Percentiles rank a stretch among this genome's conserved stretches.
These are phyloP conservation scores for Gambusia affinis DNA, from an alignment of 2,113 vertebrate genomes.

Conservation along the genomic window DNA sequence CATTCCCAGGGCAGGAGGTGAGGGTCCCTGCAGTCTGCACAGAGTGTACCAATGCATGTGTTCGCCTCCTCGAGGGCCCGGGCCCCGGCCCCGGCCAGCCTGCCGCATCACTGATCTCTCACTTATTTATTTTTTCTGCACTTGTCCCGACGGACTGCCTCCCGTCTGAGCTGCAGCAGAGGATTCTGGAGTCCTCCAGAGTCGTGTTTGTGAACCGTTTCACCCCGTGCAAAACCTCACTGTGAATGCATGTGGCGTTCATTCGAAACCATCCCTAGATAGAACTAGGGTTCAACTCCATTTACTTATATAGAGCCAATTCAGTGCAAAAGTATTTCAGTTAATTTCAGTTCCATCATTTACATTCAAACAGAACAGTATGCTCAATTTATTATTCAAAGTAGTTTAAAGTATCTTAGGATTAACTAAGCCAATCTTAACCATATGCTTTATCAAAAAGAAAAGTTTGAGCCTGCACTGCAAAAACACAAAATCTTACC, in stretches of 20 bases:
- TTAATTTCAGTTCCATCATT: too few species aligned
- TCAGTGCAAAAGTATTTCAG: too few species aligned
- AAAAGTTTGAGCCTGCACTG: too few species aligned
- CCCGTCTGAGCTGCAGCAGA: slow-evolving; percentile 63
- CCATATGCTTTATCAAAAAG: too few species aligned
- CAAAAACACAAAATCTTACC: too few species aligned
- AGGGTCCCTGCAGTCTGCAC: slow-evolving; percentile 70
- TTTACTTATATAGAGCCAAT: too few species aligned
- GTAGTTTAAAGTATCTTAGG: too few species aligned
- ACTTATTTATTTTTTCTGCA: slow-evolving; percentile 46
- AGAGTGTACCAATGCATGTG: slow-evolving; percentile 29
- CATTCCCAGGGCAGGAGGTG: slow-evolving; percentile 84
- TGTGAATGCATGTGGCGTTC: background rate
- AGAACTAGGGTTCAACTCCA: background rate
- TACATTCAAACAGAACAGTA: too few species aligned
- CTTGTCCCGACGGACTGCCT: slow-evolving; percentile 60
- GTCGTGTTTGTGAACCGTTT: slow-evolving; percentile 37
- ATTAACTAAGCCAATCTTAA: too few species aligned
- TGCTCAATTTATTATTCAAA: too few species aligned
- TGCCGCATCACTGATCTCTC: slow-evolving; percentile 43
- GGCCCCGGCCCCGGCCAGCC: slow-evolving; percentile 54
- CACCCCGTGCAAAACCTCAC: slow-evolving; percentile 14
- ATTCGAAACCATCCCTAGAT: background rate
- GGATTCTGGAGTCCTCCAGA: slow-evolving; percentile 53
- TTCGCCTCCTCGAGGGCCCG: slow-evolving; percentile 52